Conservation (phyloP, 2,888 invertebrate genomes). For the Phortica magna region DNA sequence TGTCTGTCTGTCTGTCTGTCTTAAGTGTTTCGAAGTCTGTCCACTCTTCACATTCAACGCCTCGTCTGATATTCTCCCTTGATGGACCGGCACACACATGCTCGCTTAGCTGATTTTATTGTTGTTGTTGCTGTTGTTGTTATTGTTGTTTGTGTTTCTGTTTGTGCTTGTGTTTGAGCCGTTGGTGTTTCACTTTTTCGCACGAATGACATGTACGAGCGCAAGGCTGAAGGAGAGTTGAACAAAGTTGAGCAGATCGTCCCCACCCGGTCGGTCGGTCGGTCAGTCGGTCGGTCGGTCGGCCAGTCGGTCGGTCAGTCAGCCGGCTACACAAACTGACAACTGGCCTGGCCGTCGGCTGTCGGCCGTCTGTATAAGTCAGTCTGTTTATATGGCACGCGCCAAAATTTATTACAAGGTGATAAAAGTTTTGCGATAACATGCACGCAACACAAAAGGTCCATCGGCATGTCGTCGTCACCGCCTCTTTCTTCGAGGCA, state of each 20-base stretch:
- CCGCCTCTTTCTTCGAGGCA: background rate
- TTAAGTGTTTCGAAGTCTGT: no score
- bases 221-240: background rate
- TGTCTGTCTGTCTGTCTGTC: background rate
- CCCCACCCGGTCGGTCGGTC: background rate
- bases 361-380: conserved; percentile 31
- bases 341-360: background rate
- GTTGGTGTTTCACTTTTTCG: background rate
- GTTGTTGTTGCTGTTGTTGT: background rate
- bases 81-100: background rate
- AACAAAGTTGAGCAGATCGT: background rate
- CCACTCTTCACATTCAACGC: no score
- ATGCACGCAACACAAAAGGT: conserved; percentile 51
- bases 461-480: conserved; percentile 22
- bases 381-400: conserved; percentile 55
- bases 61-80: no score
- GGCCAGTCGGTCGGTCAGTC: background rate
- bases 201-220: background rate
- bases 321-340: background rate
- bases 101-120: background rate
- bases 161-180: background rate
- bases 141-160: background rate
- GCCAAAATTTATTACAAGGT: conserved; percentile 61
- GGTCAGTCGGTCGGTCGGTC: background rate
- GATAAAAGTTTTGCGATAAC: conserved; percentile 64